Evolutionary conservation across 2,888 invertebrate species (phyloP), one percentile per base, ranked within the genome.

Genomic region (Plemyria rubiginata): DNA sequence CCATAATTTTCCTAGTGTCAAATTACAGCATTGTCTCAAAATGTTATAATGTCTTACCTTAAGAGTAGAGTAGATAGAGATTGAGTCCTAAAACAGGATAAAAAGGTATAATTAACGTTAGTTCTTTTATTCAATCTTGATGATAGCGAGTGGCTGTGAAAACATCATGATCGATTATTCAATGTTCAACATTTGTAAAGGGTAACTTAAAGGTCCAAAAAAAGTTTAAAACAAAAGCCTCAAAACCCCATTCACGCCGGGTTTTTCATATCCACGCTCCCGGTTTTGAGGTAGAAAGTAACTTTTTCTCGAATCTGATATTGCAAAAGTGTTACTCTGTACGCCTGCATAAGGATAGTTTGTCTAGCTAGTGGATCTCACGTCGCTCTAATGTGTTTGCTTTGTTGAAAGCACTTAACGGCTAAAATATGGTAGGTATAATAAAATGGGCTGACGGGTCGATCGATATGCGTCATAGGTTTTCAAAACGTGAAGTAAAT

Each of bases 371-470:
- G 59, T 56, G 60, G 55, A 56, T 60, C 63, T 59, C 63, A 49
- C 56, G 59, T 55, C 52, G 59, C 60, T 51, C 48, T 64, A 64
- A 64, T 64, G 63, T 64, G 63, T 64, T 64, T 64, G 55, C 60
- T 55, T 59, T 50, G 63, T 60, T 56, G 56, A 64, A 64, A 64
- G 63, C 63, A 60, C 59, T 64, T 64, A 64, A 48, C 63, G 49
- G 45, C 48, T 60, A 60, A 60, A 64, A 64, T 60, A 55, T 60
- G 52, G 52, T 53, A 51, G 51, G 55, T 48, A 59, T 63, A 54
- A 51, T 54, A 59, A 54, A 59, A 59, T 63, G 49, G 38, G 52
- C 28, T 38, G 52, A 28, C 22, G 13, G 38, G 51, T 54, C 38
- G 40, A 36, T 54, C 38, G 40, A 36, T 41, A 59, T 22, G 41